phyloP scores from a whole-genome alignment of 2,113 vertebrate genomes.

The Petroica traversi region DNA sequence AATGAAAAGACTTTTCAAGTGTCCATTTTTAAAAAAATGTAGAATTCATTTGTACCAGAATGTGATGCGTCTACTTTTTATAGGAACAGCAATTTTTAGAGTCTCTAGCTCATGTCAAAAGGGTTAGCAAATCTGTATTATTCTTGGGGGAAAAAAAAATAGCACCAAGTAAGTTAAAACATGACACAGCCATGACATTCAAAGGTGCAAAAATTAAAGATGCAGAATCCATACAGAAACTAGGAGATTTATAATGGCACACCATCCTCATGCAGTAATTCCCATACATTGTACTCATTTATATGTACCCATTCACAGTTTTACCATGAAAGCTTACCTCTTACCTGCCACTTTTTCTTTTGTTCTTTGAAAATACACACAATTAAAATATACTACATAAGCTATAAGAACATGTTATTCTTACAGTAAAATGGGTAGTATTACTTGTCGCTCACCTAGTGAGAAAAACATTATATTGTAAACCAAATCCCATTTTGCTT shows the following conservation, averaged over 20 bases:
- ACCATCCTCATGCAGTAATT: neutral
- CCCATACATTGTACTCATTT: neutral
- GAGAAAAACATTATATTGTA: neutral
- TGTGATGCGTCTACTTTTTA: neutral
- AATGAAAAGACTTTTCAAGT: too few species aligned
- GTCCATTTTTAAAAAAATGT: neutral
- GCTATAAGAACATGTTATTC: neutral
- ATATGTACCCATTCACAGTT: neutral
- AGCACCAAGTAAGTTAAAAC: too few species aligned
- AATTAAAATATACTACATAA: neutral
- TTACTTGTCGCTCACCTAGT: neutral
- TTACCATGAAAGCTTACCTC: neutral
- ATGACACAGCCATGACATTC: neutral
- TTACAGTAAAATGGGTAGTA: neutral
- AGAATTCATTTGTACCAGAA: neutral
- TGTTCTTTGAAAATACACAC: neutral
- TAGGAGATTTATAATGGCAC: neutral
- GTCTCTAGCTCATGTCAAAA: neutral
- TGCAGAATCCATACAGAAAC: neutral
- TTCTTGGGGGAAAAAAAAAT: fast-evolving
- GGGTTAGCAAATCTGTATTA: neutral
- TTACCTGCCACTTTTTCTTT: neutral
- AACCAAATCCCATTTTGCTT: neutral
- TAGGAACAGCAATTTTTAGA: neutral
- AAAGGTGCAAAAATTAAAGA: neutral